A percentile compares a stretch with the other conserved stretches of the same genome.
These are phyloP conservation scores for Salminus brasiliensis DNA, from an alignment of 2,113 vertebrate genomes.

Conservation along the genomic window DNA sequence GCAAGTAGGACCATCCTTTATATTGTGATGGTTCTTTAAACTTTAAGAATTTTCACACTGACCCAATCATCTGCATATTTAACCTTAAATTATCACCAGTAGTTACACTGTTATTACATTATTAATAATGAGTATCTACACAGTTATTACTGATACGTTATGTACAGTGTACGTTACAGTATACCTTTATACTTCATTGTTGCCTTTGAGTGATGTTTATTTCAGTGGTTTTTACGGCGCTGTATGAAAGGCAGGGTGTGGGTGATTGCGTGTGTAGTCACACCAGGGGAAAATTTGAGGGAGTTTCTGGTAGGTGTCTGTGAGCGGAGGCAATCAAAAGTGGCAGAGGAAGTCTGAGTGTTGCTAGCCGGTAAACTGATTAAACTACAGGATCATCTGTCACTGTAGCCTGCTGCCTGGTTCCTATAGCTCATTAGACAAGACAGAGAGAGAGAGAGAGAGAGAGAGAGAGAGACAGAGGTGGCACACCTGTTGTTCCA, in stretches of 20 bases:
- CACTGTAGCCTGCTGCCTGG: background rate
- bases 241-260: background rate
- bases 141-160: too few relatives aligned
- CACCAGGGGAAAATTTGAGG: background rate
- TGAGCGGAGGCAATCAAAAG: background rate
- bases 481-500: conserved; percentile 35
- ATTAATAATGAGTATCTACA: too few relatives aligned
- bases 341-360: conserved; percentile 5
- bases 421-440: conserved; percentile 15
- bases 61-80: too few relatives aligned
- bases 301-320: background rate
- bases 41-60: too few relatives aligned
- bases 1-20: too few relatives aligned
- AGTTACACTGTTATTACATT: too few relatives aligned
- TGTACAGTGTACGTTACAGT: too few relatives aligned
- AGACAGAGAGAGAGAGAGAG: background rate
- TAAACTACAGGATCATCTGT: conserved; percentile 18
- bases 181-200: too few relatives aligned
- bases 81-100: too few relatives aligned
- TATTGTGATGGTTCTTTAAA: too few relatives aligned
- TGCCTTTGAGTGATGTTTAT: too few relatives aligned
- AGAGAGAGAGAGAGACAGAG: conserved; percentile 9
- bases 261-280: background rate
- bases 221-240: background rate
- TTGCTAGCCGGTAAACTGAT: conserved; percentile 21